Evolutionary conservation across 2,113 vertebrate species (phyloP), one percentile per base, ranked within the genome.

Genomic region (Noturus placidus): DNA sequence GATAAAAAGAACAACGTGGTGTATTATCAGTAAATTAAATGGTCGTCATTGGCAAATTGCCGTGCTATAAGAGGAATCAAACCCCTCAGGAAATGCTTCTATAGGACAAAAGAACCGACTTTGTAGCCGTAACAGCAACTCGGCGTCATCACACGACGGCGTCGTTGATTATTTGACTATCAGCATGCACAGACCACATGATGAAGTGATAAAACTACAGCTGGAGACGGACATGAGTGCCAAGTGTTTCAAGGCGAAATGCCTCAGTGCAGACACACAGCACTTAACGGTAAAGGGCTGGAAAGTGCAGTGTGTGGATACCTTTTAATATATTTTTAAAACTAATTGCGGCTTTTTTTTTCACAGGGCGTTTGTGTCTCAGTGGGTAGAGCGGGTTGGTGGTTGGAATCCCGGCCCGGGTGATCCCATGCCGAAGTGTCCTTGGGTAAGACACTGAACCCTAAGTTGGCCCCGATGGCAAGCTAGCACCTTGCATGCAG

Each of bases 151-250:
- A 15, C 50, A 42, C 2, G 46, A 50, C 42, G 15, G 25, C 6
- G 0, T 20, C 19, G 5, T 33, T 10, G n/a, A 33, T 57, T 35
- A 35, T 57, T 19, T 80, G 22, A 4, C 78, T 2, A 77, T 77
- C 74, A 35, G 33, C 79, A 5, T 38, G 33, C 30, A n/a, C n/a
- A n/a, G n/a, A n/a, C n/a, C n/a, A n/a, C 80, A 85, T 56, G 82
- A 15, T 76, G 79, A 69, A 85, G 82, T 82, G 50, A 89, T 69
- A 91, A 92, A 87, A 25, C 76, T 67, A 33, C 84, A 89, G 83
- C 78, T 89, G 90, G 69, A 80, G 74, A 25, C 10, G 17, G 59
- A 87, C 42, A 19, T 25, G 20, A 70, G 78, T 72, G 69, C 56
- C 63, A 86, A 89, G 90, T 54, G 88, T 83, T 88, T 59, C 27